Evolutionary conservation across 2,888 invertebrate genomes (phyloP).

Genomic region (Julus scanicus): DNA sequence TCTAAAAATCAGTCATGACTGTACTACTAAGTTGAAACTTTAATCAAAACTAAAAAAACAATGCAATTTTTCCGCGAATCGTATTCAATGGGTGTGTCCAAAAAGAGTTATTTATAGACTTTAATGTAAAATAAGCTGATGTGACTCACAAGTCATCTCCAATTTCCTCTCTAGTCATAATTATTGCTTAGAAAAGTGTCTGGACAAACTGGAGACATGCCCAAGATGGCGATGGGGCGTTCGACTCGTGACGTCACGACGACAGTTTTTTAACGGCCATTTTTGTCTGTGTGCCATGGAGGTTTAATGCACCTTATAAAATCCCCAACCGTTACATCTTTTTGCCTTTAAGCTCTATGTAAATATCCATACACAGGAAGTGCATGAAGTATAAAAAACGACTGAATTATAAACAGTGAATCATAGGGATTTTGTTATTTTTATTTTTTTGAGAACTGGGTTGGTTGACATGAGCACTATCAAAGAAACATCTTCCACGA

Average conservation of each 20-base stretch:
- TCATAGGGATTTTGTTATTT: neutral
- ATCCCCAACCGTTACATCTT: neutral
- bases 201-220: neutral
- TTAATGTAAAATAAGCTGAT: neutral
- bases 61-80: neutral
- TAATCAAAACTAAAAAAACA: too few relatives aligned
- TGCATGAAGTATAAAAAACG: neutral
- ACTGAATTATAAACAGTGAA: slow-evolving; percentile 19
- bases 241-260: neutral
- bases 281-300: neutral
- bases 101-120: neutral
- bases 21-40: too few relatives aligned
- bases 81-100: neutral
- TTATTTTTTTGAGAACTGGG: slow-evolving; percentile 4
- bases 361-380: slow-evolving; percentile 5
- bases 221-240: slow-evolving; percentile 41
- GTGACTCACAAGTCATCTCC: neutral
- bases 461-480: slow-evolving; percentile 47
- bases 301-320: neutral
- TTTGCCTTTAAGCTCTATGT: neutral
- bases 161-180: neutral
- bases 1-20: too few relatives aligned
- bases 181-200: neutral
- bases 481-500: neutral
- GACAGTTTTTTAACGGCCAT: neutral